Evolutionary conservation across 2,797 vertebrate species (phyloP), one percentile per base, ranked within the genome.

Genomic region (Okamejei kenojei): DNA sequence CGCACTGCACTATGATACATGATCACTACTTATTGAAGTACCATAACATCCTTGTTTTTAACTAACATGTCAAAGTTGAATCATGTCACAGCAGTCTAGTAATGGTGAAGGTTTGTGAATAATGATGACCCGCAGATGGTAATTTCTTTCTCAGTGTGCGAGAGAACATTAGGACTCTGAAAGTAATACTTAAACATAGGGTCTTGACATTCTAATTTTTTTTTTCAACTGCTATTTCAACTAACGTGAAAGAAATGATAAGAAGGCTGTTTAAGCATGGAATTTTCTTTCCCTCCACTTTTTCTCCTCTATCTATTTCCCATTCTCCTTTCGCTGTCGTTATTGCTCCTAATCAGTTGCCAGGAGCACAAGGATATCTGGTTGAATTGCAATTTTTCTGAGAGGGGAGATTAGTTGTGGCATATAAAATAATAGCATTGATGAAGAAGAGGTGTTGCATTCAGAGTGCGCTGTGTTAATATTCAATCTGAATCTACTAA

Each of bases 81-180:
- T 88, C 63, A 68, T 88, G 84, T 76, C 96, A 94, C 96, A 96
- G 97, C 97, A 96, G 96, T 96, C 94, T 92, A 94, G 96, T 95
- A 95, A 95, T 97, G 97, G 97, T 97, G 96, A 97, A 97, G 97
- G 94, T 96, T 97, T 95, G 95, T 98, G 97, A 98, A 98, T 98
- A 98, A 97, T 76, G 71, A 76, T 54, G 68, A 92, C 84, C 68
- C 58, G 71, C 54, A 92, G 76, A 76, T 38, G 29, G 71, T 92
- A 45, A 76, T 92, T 91, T 74, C 38, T 92, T 54, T 92, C 38
- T 35, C 68, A n/a, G 38, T 92, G 26, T 92, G 68, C 1, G 29
- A 74, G 35, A 54, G 90, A 29, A 17, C 90, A 92, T 92, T 76
- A 29, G 23, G 76, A 92, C 73, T 92, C 35, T 74, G 90, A 76